phyloP scores from a whole-genome alignment of 2,113 vertebrate species.

The Tauraco erythrolophus region DNA sequence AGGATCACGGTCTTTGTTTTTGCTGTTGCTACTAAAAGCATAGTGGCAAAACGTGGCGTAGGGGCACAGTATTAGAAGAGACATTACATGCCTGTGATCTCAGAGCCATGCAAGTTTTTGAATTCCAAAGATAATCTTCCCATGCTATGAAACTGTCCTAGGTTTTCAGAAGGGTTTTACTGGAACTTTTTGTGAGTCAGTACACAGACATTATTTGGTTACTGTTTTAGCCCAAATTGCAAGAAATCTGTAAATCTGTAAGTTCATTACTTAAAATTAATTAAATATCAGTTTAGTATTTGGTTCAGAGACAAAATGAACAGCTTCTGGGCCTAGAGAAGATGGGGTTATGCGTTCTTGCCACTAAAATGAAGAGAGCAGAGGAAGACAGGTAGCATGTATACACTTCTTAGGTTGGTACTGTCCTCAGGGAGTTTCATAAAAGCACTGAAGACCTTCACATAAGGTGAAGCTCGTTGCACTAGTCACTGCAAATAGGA shows the following conservation, averaged over 20 bases:
- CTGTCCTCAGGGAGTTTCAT: neutral
- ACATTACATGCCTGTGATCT: slow-evolving; percentile 34
- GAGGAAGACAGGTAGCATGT: neutral
- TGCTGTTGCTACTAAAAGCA: slow-evolving; percentile 50
- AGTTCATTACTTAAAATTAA: neutral
- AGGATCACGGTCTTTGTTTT: slow-evolving; percentile 16
- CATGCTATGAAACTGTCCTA: neutral
- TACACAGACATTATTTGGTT: neutral
- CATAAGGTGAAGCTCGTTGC: neutral
- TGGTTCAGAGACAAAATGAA: neutral
- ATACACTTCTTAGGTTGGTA: neutral
- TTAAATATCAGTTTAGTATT: neutral
- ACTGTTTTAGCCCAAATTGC: neutral
- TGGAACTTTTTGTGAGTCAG: neutral
- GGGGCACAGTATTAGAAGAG: slow-evolving; percentile 39
- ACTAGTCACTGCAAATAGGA: neutral
- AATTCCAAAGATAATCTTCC: slow-evolving; percentile 42
- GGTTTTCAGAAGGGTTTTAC: neutral
- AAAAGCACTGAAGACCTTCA: neutral
- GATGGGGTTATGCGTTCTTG: neutral
- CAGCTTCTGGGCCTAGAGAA: neutral
- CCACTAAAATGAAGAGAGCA: neutral
- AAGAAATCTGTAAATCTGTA: neutral
- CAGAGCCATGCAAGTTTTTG: slow-evolving; percentile 52
- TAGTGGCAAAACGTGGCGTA: neutral